A percentile compares a stretch with the other conserved stretches of the same genome.
Conservation (phyloP, 2,113 vertebrate species). For the Tinamus guttatus region DNA sequence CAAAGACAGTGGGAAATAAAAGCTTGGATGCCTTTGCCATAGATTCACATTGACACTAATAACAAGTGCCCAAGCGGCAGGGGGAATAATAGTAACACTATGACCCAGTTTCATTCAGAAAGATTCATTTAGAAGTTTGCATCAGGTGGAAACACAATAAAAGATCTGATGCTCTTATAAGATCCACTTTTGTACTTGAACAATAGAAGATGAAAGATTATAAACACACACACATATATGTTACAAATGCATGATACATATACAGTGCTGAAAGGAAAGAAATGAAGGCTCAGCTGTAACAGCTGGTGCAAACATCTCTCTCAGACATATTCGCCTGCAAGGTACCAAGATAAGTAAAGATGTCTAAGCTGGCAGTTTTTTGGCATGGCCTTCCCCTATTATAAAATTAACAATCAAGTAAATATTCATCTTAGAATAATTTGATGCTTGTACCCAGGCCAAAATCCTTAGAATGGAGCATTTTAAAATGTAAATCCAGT, state of each 20-base stretch:
- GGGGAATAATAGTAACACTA: too few species aligned
- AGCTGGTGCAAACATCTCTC: not conserved
- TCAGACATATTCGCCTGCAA: not conserved
- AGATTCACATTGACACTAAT: not conserved
- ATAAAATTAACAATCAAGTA: not conserved
- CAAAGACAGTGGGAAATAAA: not conserved
- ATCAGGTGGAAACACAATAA: not conserved
- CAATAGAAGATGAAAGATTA: not conserved
- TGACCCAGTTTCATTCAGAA: not conserved
- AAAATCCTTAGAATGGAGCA: not conserved
- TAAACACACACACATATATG: too few species aligned
- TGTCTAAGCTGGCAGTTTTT: not conserved
- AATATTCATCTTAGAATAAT: not conserved
- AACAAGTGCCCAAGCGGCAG: not conserved
- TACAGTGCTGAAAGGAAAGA: not conserved
- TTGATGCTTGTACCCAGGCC: not conserved
- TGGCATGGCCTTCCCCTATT: not conserved
- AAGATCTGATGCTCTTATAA: not conserved
- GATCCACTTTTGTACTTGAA: not conserved
- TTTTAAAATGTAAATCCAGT: not conserved
- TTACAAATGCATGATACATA: not conserved
- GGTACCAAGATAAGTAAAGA: not conserved
- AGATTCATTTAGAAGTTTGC: not conserved
- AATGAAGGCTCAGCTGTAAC: not conserved
- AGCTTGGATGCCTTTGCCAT: not conserved